Base-by-base conservation (phyloP, 2,888 invertebrate genomes). In the Odontocolon sp. region DNA sequence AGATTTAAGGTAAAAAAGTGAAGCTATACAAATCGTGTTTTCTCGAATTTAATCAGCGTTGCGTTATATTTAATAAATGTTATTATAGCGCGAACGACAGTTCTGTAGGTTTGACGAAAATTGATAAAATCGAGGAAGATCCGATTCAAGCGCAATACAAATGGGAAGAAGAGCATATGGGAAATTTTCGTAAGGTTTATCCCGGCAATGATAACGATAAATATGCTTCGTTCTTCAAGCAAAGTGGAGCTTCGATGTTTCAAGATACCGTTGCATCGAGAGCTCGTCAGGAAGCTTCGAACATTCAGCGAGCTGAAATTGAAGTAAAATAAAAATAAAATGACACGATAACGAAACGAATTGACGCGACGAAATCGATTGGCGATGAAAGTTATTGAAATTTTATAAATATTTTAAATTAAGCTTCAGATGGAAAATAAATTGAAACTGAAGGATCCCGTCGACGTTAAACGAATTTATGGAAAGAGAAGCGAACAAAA, bases 241-340 rank as follows among this genome's bases (percentile, higher is more conserved):
- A 96, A 91, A 95, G 94, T 47, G 93, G 94, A 61, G 94, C 93
- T 73, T 95, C 95, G 1, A 91, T 95, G 71, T 96, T 95, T 88
- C 94, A 95, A 54, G 93, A 94, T 80, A 96, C 96, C 0, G 94
- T 94, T 0, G 94, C 95, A 0, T 96, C 96, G 64, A 93, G 95
- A 75, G 95, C 95, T 0, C 92, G 96, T 52, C 96, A 95, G 74
- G 95, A 95, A 86, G 95, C 95, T 57, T 93, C 95, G 0, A 93
- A 94, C 38, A 91, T 93, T 16, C 93, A 95, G 82, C 92, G 95
- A 9, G 94, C 95, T 69, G 95, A 95, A 87, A 93, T 94, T 88
- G 92, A 93, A 91, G 93, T 93, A 83, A 76, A 71, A 31, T 16
- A 16, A 16, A 45, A 21, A 45, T 9, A 2, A 45, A 45, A 45